Base-by-base conservation (phyloP, 1,140 invertebrate genomes). In the Drosophila nannoptera region DNA sequence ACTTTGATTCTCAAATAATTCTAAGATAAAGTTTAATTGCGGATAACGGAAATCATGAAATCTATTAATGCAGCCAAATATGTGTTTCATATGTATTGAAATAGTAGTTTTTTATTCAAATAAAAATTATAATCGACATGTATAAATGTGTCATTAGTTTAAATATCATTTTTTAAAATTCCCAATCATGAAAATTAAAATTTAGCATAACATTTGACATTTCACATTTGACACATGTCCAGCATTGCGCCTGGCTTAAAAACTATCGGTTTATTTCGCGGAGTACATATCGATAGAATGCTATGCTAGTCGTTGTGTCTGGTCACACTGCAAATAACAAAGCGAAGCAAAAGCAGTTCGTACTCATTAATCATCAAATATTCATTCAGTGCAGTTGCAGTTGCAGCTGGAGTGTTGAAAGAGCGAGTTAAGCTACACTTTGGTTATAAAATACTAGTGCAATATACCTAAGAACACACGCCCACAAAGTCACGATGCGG, bases 331-430 rank as follows among this genome's bases (percentile, higher is more conserved):
- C 3, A 16, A 45, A 45, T 38, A 65, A 58, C 38, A 65, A 65
- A 65, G 54, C 68, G 52, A 69, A 69, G 61, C 49, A 59, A 58
- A 70, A 32, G 54, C 61, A 59, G 58, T 58, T 64, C 68, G 40
- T 14, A 52, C 32, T 59, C 68, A 70, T 66, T 70, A 70, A 66
- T 70, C 68, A 65, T 65, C 62, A 53, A 65, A 53, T 66, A 70
- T 58, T 70, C 53, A 46, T 46, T 53, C 46, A 33, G 68, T 70
- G 68, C 62, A 66, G 68, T 70, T 70, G 68, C 68, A 54, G n/a
- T 58, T 69, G 48, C 61, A 65, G 67, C 54, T 69, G 46, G 14
- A 65, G 61, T 65, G 67, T 58, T 52, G 16, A 32, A 65, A 58
- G 7, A 46, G 38, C 53, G 48, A 66, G 33, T 33, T 29, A 16